A percentile compares a stretch with the other conserved stretches of the same genome.
These are phyloP conservation scores for Hydrolagus affinis DNA, from an alignment of 2,113 vertebrate genomes.

Conservation along the genomic window DNA sequence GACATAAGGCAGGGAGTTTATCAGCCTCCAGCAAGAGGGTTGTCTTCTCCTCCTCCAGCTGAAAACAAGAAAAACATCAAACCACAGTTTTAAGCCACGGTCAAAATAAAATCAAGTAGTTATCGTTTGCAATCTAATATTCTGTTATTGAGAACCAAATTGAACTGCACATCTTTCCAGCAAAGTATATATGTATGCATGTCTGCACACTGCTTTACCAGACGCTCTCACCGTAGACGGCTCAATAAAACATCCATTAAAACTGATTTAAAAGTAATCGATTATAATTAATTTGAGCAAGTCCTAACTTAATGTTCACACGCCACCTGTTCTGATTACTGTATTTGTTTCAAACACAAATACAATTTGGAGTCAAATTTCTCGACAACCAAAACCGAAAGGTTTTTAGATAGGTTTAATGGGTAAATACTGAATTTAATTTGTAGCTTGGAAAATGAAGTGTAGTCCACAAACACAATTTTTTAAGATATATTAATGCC, in stretches of 20 bases:
- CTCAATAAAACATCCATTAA: background rate
- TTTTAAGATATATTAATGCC: no score
- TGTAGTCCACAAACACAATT: background rate
- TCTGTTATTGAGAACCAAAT: constrained; percentile 6
- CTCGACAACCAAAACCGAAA: background rate
- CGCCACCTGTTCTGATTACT: no score
- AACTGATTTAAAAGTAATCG: background rate
- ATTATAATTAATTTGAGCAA: background rate
- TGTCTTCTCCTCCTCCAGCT: constrained; percentile 79
- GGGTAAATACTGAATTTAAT: background rate
- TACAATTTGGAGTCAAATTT: background rate
- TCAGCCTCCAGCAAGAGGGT: constrained; percentile 76
- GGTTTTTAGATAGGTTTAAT: background rate
- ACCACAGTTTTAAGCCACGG: background rate
- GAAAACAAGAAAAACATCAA: constrained; percentile 34
- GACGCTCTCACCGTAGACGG: background rate
- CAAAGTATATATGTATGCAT: background rate
- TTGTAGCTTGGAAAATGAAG: background rate
- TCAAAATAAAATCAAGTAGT: background rate
- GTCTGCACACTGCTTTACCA: background rate
- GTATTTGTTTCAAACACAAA: background rate
- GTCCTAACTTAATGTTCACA: constrained; percentile 14
- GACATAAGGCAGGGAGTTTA: constrained; percentile 72
- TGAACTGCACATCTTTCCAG: background rate
- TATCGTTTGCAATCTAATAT: background rate